These are phyloP conservation scores for Myocastor coypus DNA, from an alignment of 2,113 vertebrate genomes.

Conservation along the genomic window DNA sequence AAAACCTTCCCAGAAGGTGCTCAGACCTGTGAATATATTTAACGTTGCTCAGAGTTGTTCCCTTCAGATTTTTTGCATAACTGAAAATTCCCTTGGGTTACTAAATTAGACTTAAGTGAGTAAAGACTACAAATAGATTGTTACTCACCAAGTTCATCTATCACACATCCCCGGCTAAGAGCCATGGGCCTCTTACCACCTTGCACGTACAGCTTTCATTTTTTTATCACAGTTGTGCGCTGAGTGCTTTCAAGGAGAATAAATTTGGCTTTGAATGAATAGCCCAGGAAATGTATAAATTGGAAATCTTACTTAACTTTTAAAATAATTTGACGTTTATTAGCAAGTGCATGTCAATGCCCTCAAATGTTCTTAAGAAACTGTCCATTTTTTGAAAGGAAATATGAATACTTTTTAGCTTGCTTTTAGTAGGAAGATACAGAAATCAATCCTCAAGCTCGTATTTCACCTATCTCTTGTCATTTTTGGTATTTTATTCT, in stretches of 20 bases:
- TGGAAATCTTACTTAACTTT: constrained; percentile 63
- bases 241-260: constrained; percentile 64
- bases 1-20: background rate
- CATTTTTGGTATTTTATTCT: constrained; percentile 66
- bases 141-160: background rate
- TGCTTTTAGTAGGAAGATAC: constrained; percentile 48
- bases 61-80: background rate
- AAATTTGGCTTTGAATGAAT: constrained; percentile 64
- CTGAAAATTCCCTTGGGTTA: constrained; percentile 50
- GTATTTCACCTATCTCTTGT: constrained; percentile 59
- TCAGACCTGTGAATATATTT: background rate
- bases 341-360: constrained; percentile 47
- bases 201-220: constrained; percentile 26
- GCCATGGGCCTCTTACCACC: background rate
- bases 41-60: constrained; percentile 4
- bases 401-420: constrained; percentile 42
- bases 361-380: constrained; percentile 47
- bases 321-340: constrained; percentile 68
- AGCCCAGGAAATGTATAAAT: constrained; percentile 56
- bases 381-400: constrained; percentile 51
- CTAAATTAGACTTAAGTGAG: constrained; percentile 62
- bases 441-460: constrained; percentile 59
- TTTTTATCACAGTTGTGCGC: constrained; percentile 53
- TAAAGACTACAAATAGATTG: constrained; percentile 45
- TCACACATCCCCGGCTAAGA: background rate